Evolutionary conservation across 2,888 invertebrate species (phyloP).

Genomic region (Mesodorylaimus sp.): DNA sequence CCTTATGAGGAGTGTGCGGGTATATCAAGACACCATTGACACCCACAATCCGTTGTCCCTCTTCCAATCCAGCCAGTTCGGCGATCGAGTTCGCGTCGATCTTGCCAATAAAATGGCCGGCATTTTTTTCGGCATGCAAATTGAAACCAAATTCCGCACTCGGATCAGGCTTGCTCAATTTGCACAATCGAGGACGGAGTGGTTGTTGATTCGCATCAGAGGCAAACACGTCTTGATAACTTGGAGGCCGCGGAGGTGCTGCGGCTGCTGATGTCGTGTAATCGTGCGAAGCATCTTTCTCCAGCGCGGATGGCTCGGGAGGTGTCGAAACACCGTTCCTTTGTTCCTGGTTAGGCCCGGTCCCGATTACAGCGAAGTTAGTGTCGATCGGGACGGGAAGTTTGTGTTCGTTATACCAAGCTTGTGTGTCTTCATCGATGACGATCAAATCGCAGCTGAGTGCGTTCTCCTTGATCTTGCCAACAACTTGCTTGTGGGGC

Average conservation of each 20-base stretch:
- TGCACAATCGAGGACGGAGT: constrained; percentile 65
- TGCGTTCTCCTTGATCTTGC: constrained; percentile 65
- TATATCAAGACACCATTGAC: constrained; percentile 26
- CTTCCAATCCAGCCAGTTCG: constrained; percentile 43
- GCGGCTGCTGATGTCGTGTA: too few species aligned
- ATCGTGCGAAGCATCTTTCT: too few species aligned
- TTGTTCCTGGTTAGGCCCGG: too few species aligned
- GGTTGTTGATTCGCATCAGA: too few species aligned
- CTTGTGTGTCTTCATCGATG: constrained; percentile 53
- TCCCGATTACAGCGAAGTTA: too few species aligned
- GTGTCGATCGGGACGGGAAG: constrained; percentile 10
- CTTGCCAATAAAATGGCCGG: constrained; percentile 86
- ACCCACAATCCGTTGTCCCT: constrained; percentile 59
- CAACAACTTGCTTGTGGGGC: constrained; percentile 48
- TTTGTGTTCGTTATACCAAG: constrained; percentile 44
- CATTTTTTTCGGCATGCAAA: constrained; percentile 79
- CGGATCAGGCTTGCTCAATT: constrained; percentile 69
- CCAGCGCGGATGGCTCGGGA: too few species aligned
- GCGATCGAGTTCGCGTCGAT: constrained; percentile 50
- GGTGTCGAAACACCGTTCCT: too few species aligned
- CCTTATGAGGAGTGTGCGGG: constrained; percentile 24
- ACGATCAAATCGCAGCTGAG: constrained; percentile 75
- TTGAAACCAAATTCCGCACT: constrained; percentile 98
- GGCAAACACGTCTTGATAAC: too few species aligned
- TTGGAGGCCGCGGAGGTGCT: too few species aligned